A percentile compares a stretch with the other conserved stretches of the same genome.
Conservation (phyloP, 2,797 vertebrate genomes). For the Sebastes ruberrimus region DNA sequence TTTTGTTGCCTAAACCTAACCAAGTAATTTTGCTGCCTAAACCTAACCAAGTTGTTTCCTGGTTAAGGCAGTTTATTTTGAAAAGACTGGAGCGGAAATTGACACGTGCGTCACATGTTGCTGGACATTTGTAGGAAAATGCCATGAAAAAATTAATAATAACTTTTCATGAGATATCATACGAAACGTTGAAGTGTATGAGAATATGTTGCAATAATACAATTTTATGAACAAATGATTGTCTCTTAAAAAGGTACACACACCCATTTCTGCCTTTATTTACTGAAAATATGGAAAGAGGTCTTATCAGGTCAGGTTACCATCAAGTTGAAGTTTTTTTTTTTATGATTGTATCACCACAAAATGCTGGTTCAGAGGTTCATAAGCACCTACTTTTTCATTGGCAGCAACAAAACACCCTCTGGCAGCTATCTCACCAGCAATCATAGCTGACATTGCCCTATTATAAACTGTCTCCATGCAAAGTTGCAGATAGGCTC, state of each 20-base stretch:
- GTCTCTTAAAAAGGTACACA: not conserved
- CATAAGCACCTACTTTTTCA: not conserved
- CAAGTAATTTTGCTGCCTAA: no score
- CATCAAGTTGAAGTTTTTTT: not conserved
- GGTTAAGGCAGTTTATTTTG: no score
- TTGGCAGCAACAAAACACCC: constrained; percentile 17
- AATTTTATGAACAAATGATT: not conserved
- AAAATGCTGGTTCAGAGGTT: constrained; percentile 3
- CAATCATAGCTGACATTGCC: not conserved
- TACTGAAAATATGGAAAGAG: not conserved
- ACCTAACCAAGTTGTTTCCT: no score
- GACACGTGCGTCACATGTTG: no score
- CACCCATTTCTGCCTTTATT: not conserved
- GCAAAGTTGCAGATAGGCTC: constrained; percentile 9
- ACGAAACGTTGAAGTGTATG: no score
- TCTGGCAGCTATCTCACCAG: not conserved
- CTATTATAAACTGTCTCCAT: not conserved
- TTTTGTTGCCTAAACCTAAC: no score
- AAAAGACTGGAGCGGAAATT: no score
- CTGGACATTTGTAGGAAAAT: no score
- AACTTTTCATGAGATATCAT: no score
- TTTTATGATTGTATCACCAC: not conserved
- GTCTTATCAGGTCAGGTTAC: not conserved
- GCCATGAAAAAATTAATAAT: no score
- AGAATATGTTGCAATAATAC: not conserved